A percentile compares a stretch with the other conserved stretches of the same genome.
These are phyloP conservation scores for Theocolax elegans DNA, from an alignment of 1,140 invertebrate species.

Conservation along the genomic window DNA sequence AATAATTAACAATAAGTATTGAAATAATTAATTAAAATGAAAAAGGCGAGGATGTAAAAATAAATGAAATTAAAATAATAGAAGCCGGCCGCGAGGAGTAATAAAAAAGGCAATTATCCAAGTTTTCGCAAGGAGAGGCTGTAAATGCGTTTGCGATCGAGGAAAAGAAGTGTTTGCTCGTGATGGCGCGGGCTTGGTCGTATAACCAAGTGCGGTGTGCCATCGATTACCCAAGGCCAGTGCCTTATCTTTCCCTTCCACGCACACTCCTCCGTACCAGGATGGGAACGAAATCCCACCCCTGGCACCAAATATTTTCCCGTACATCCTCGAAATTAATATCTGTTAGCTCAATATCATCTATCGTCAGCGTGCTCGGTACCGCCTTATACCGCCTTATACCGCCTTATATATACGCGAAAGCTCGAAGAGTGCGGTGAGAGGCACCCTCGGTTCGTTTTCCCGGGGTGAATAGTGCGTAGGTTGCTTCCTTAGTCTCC, in stretches of 20 bases:
- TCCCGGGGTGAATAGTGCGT: neutral
- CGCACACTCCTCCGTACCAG: slow-evolving; percentile 42
- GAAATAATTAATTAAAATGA: too few species aligned
- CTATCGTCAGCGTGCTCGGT: slow-evolving; percentile 48
- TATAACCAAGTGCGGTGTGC: slow-evolving; percentile 43
- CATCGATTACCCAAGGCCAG: slow-evolving; percentile 58
- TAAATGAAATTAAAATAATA: too few species aligned
- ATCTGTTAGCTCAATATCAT: slow-evolving; percentile 64
- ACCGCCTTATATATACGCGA: slow-evolving; percentile 37
- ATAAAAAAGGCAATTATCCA: slow-evolving; percentile 26
- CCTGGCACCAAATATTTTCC: slow-evolving; percentile 59
- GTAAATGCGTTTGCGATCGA: slow-evolving; percentile 3
- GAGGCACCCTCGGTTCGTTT: neutral
- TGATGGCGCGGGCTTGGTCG: slow-evolving; percentile 33
- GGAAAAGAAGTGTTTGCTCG: slow-evolving; percentile 30
- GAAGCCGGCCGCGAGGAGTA: too few species aligned
- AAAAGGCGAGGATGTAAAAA: too few species aligned
- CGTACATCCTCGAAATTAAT: slow-evolving; percentile 64
- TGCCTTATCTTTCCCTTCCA: slow-evolving; percentile 61
- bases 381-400: too few species aligned
- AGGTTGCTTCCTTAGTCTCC: neutral
- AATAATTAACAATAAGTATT: too few species aligned
- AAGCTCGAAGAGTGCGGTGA: too few species aligned
- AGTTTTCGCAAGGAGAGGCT: neutral
- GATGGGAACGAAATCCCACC: slow-evolving; percentile 57